These are phyloP conservation scores for Haemorhous mexicanus DNA, from an alignment of 2,113 vertebrate species.

Conservation along the genomic window DNA sequence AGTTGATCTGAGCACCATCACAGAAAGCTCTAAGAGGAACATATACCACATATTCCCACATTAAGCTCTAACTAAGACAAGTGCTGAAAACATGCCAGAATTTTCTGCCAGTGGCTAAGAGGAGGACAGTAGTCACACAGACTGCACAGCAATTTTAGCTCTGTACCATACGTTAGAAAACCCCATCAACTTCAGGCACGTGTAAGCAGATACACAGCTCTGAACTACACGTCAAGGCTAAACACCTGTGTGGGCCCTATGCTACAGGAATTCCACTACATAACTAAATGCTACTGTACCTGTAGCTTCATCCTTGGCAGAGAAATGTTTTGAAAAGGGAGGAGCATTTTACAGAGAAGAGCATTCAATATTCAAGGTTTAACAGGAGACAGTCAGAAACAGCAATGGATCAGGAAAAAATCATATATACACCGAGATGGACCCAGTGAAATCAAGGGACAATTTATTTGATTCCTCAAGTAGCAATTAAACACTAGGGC, in stretches of 20 bases:
- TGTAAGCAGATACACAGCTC: not conserved
- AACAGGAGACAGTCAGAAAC: not conserved
- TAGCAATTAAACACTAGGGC: not conserved
- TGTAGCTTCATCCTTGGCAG: not conserved
- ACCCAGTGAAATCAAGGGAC: not conserved
- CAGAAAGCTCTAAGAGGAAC: not conserved
- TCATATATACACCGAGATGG: not conserved
- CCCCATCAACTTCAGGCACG: not conserved
- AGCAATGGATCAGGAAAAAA: not conserved
- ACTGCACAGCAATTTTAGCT: not conserved
- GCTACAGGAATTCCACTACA: not conserved
- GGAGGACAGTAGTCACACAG: not conserved
- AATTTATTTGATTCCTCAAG: not conserved
- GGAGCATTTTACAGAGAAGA: not conserved
- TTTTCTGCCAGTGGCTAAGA: not conserved
- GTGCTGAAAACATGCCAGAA: not conserved
- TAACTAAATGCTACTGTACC: slow-evolving; percentile 23
- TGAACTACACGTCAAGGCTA: not conserved
- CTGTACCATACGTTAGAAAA: not conserved
- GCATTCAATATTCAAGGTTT: not conserved
- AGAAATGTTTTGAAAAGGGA: not conserved
- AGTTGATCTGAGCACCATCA: not conserved
- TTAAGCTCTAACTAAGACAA: not conserved
- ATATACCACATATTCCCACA: not conserved
- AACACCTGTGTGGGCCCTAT: not conserved